Base-by-base conservation (phyloP, 2,113 vertebrate species). In the Psephotus haematonotus region DNA sequence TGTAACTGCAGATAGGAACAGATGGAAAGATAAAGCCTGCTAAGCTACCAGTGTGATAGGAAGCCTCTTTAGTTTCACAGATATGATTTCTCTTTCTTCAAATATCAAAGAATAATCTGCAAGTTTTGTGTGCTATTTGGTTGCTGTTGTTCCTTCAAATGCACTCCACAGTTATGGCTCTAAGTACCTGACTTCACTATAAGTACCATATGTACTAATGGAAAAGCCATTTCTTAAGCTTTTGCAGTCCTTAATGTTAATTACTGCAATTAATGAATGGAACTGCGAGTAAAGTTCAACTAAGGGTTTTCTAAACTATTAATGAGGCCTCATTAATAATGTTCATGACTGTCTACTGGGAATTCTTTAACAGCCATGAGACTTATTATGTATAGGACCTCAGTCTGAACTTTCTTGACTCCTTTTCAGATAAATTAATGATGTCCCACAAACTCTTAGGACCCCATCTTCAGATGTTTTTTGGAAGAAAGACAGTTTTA, bases 251-350 rank as follows among this genome's bases (percentile, higher is more conserved):
- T 95, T 96, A 95, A 90, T 92, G 92, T 95, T 96, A 96, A 97
- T 97, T 96, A 82, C 46, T 89, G 57, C 52, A 92, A 65, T 95
- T 97, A 97, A 96, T 92, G 64, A 96, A 97, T 90, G n/a, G 87
- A 96, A 95, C 81, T 90, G 74, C 53, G 77, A 90, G 92, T 80
- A 87, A 44, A 94, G 86, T 95, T 92, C 88, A 95, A 11, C 89
- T 88, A 50, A 86, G 62, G 50, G 92, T 96, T 97, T 97, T 96
- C 90, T 96, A 94, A 97, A 91, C 71, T 89, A 90, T 95, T 97
- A 96, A 96, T 78, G 75, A 88, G 29, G 43, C 41, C 47, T 93
- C 93, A 94, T 97, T 96, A 95, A 96, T 95, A 95, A 94, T 55
- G 76, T 60, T 46, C 16, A 64, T 92, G 76, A 46, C 35, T 75